These are phyloP conservation scores for Echeneis naucrates DNA, from an alignment of 2,797 vertebrate genomes.

Conservation along the genomic window DNA sequence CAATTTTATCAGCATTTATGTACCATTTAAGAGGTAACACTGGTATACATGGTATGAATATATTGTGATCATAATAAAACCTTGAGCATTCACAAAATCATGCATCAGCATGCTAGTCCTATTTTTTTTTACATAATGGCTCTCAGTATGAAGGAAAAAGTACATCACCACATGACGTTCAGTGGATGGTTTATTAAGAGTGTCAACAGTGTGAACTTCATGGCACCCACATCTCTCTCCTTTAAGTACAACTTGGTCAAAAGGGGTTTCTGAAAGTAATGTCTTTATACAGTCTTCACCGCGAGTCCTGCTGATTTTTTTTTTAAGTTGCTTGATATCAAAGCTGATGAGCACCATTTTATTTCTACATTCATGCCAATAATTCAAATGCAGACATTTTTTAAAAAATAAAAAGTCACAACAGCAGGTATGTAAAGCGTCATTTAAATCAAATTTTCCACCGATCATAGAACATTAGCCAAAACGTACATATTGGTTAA, in stretches of 20 bases:
- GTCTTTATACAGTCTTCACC: constrained; percentile 30
- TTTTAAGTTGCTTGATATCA: constrained; percentile 32
- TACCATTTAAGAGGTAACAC: constrained; percentile 5
- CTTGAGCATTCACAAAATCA: constrained; percentile 45
- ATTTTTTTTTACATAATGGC: neutral
- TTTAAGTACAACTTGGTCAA: constrained; percentile 41
- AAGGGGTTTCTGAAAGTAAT: constrained; percentile 19
- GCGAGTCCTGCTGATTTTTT: constrained; percentile 5
- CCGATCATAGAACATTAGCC: constrained; percentile 43
- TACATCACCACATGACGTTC: constrained; percentile 28
- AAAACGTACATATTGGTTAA: constrained; percentile 60
- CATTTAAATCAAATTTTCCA: constrained; percentile 23
- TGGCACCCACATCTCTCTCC: constrained; percentile 32
- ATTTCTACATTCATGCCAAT: constrained; percentile 56
- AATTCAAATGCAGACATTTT: constrained; percentile 37
- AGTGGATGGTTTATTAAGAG: constrained; percentile 71
- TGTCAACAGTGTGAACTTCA: constrained; percentile 38
- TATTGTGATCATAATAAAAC: constrained; percentile 53
- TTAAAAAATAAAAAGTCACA: neutral
- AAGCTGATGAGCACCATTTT: constrained; percentile 62
- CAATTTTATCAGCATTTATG: constrained; percentile 17
- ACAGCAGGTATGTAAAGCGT: constrained; percentile 39
- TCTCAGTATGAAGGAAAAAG: constrained; percentile 12
- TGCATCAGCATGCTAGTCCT: neutral
- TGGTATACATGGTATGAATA: constrained; percentile 13